Base-by-base conservation (phyloP, 2,888 invertebrate genomes). In the Dorcus parallelipipedus region DNA sequence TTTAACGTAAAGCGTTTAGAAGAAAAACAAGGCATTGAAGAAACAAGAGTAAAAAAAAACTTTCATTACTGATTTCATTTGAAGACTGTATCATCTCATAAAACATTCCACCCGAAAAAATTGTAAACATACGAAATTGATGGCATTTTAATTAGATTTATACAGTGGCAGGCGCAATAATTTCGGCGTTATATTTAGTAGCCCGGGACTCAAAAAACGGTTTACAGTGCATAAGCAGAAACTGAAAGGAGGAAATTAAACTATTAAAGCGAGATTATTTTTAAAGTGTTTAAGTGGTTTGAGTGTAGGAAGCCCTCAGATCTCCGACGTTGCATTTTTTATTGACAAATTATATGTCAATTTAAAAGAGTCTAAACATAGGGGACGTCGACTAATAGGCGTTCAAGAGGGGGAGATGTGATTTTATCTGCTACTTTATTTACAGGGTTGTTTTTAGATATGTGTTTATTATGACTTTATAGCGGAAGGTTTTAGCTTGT, bases 391-490 rank as follows among this genome's bases (percentile, higher is more conserved):
- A 54, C 54, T 59, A 59, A 61, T 59, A 60, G 60, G 58, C 51
- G 56, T 51, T 54, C 42, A 59, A 58, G 58, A 52, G 62, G 61
- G 47, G 63, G 63, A 57, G 54, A 60, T 61, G 33, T 23, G 68
- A 68, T 69, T 67, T 68, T 67, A 68, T 68, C 69, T 64, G 54
- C 69, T 64, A 52, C 60, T 64, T 70, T 71, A 69, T 71, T 69
- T 69, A 70, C 67, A 64, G 71, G 71, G 71, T 65, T 71, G 71
- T 70, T 69, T 72, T 70, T 69, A 69, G 69, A 71, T 71, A 69
- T 67, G 58, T 56, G 70, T 72, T 72, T 74, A 73, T 73, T 73
- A 74, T 73, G 71, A 71, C 71, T 73, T 72, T 71, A 74, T 73
- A 66, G 69, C 69, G 71, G 70, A 49, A 69, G 69, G 68, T 63